Evolutionary conservation across 2,113 vertebrate species (phyloP).

Genomic region (Protomyctophum bolini): DNA sequence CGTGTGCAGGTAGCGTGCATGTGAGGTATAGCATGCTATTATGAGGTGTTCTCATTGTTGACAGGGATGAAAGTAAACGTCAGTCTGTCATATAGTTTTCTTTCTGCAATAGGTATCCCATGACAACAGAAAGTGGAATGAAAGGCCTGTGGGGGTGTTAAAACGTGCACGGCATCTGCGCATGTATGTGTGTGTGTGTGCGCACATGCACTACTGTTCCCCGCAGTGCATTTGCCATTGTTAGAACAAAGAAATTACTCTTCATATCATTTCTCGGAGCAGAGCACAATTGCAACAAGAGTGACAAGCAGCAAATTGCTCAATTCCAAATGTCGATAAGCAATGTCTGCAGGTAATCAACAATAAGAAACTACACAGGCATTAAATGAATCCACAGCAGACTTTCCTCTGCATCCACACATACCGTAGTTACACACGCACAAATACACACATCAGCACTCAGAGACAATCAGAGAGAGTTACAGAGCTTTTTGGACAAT

Average conservation of each 20-base stretch:
- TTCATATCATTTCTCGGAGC: conserved; percentile 43
- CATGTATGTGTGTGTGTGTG: neutral
- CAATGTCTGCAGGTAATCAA: conserved; percentile 52
- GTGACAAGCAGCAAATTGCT: conserved; percentile 57
- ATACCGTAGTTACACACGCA: neutral
- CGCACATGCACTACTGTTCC: neutral
- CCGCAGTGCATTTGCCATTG: conserved; percentile 34
- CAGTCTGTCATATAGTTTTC: conserved; percentile 32
- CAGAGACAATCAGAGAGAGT: conserved; percentile 7
- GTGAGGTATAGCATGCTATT: neutral
- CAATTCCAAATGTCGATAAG: conserved; percentile 52
- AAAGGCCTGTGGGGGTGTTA: conserved; percentile 37
- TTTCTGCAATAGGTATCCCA: conserved; percentile 28
- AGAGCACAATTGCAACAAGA: conserved; percentile 31
- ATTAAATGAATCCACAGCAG: conserved; percentile 31
- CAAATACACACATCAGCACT: neutral
- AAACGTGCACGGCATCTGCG: conserved; percentile 5
- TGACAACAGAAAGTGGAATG: conserved; percentile 39
- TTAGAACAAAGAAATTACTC: conserved; percentile 39
- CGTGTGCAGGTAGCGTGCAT: neutral
- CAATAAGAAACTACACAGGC: conserved; percentile 23
- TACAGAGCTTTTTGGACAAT: no score
- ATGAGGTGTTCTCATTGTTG: conserved; percentile 3
- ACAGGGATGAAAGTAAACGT: conserved; percentile 25
- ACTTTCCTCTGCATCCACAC: conserved; percentile 25